These are phyloP conservation scores for Natator depressus DNA, from an alignment of 2,113 vertebrate genomes.

Conservation along the genomic window DNA sequence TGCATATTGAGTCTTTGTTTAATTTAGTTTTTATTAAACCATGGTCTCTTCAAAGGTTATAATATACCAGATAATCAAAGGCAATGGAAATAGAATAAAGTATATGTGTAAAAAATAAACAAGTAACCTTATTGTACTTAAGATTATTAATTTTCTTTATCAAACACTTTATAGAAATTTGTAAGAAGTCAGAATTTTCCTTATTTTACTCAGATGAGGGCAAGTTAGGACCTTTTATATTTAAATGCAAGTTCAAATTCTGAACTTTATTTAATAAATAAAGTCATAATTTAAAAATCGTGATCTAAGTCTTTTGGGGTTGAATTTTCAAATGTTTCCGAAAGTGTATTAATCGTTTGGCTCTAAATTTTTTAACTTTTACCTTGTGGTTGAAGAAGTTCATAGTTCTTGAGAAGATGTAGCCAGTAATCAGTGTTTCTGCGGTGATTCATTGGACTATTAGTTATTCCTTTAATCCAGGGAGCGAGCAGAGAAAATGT, in stretches of 20 bases:
- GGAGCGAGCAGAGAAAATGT: not conserved
- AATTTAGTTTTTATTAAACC: not conserved
- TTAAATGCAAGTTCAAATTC: not conserved
- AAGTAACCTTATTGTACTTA: not conserved
- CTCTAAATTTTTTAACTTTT: not conserved
- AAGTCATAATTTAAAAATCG: not conserved
- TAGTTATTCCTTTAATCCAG: not conserved
- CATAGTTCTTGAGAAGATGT: not conserved
- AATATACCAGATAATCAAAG: not conserved
- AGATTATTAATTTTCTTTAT: not conserved
- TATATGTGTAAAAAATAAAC: not conserved
- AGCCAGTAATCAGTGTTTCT: not conserved
- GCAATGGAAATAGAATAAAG: slow-evolving; percentile 30
- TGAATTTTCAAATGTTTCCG: not conserved
- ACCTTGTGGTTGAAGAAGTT: not conserved
- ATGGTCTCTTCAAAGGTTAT: slow-evolving; percentile 35
- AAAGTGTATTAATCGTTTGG: not conserved
- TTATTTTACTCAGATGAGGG: not conserved
- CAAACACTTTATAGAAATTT: not conserved
- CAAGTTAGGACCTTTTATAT: not conserved
- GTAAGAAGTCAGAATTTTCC: not conserved
- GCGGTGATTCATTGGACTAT: not conserved
- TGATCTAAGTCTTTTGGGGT: not conserved
- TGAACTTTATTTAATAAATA: not conserved
- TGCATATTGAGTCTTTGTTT: slow-evolving; percentile 15